These are phyloP conservation scores for Amaurobius ferox DNA, from an alignment of 2,888 invertebrate genomes.

Conservation along the genomic window DNA sequence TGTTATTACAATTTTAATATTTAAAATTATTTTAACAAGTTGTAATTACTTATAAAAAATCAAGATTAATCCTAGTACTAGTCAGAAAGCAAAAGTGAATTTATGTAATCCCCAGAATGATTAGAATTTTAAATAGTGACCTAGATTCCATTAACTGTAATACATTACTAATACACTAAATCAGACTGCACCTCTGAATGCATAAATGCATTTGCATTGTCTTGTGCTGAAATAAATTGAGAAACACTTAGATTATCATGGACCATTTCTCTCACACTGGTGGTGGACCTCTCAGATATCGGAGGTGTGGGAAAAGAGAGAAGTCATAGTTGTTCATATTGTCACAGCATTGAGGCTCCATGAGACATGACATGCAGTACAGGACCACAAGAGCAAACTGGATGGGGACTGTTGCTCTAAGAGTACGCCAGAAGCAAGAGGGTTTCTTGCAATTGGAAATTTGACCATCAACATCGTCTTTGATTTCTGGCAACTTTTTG, in stretches of 20 bases:
- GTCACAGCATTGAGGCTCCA: slow-evolving; percentile 88
- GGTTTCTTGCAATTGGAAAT: background rate
- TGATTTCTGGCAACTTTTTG: background rate
- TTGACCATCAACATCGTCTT: background rate
- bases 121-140: no score
- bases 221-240: background rate
- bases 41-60: no score
- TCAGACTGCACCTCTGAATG: slow-evolving; percentile 1
- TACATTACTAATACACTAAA: background rate
- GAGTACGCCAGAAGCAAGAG: slow-evolving; percentile 58
- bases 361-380: slow-evolving; percentile 85
- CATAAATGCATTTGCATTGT: background rate
- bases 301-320: slow-evolving; percentile 87
- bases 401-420: slow-evolving; percentile 80
- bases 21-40: no score
- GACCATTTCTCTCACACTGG: slow-evolving; percentile 81
- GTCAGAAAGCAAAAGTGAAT: no score
- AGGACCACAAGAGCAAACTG: slow-evolving; percentile 86
- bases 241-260: background rate
- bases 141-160: no score
- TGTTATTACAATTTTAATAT: no score
- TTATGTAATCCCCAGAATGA: no score
- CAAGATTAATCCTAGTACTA: no score
- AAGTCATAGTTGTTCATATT: slow-evolving; percentile 86
- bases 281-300: slow-evolving; percentile 89